Conservation (phyloP, 2,888 invertebrate genomes). For the Sipunculus nudus region DNA sequence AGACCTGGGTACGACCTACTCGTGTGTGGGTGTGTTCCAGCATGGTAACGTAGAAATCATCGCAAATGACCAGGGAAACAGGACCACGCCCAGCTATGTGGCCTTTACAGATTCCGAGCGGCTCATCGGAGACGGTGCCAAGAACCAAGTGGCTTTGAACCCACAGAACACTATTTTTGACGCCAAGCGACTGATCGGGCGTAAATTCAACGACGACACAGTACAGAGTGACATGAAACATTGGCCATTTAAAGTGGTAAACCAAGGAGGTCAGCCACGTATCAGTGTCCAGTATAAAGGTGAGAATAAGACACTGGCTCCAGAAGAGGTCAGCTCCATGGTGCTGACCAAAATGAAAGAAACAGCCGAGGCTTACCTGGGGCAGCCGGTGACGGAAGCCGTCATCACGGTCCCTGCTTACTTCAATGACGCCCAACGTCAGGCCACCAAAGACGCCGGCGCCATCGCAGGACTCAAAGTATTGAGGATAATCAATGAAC, state of each 20-base stretch:
- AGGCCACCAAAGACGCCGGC: slow-evolving; percentile 71
- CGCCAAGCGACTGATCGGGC: slow-evolving; percentile 43
- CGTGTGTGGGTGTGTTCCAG: slow-evolving; percentile 66
- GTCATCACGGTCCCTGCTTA: slow-evolving; percentile 59
- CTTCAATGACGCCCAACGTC: slow-evolving; percentile 66
- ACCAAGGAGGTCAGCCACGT: slow-evolving; percentile 50
- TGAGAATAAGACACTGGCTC: slow-evolving; percentile 84
- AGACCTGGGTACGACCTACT: slow-evolving; percentile 86
- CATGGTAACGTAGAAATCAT: slow-evolving; percentile 69
- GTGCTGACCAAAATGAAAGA: slow-evolving; percentile 89
- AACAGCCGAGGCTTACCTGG: slow-evolving; percentile 70
- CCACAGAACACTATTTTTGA: slow-evolving; percentile 35
- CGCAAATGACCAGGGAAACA: slow-evolving; percentile 71
- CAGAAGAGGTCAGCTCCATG: slow-evolving; percentile 91
- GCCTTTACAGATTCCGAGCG: slow-evolving; percentile 72
- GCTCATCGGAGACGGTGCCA: slow-evolving; percentile 65
- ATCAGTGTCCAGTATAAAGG: slow-evolving; percentile 73
- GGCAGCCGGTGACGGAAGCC: slow-evolving; percentile 70
- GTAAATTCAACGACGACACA: slow-evolving; percentile 33
- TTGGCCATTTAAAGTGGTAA: slow-evolving; percentile 43
- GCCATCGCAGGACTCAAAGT: slow-evolving; percentile 66
- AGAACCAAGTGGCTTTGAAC: slow-evolving; percentile 62
- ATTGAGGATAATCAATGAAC: slow-evolving; percentile 73
- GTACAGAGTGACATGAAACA: slow-evolving; percentile 43
- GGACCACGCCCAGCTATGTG: slow-evolving; percentile 77